Evolutionary conservation across 1,140 invertebrate species (phyloP), one percentile per base, ranked within the genome.

Genomic region (Copidosoma floridanum): DNA sequence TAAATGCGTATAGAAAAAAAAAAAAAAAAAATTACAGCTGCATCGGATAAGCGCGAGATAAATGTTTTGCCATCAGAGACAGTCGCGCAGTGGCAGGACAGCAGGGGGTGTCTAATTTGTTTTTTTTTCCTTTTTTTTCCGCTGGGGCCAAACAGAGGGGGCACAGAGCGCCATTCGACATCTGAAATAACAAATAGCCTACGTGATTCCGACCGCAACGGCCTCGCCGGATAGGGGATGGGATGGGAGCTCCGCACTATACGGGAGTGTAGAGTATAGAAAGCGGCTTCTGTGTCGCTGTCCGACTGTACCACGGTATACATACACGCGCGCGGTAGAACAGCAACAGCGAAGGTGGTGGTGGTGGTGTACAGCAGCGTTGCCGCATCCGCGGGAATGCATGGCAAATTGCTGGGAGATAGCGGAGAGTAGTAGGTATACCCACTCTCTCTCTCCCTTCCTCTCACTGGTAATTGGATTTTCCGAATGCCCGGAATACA

Each of bases 381-480:
- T 10, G 24, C 6, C 14, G 24, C n/a, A 18, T 12, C 47, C 35
- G 24, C 48, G 57, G 57, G 48, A 60, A 48, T 40, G 51, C 58
- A 54, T 60, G 50, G 58, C 51, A 53, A 60, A 60, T 60, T 54
- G 58, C 11, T 18, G 37, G 38, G 48, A 52, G 57, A 52, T 53
- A 58, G 41, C 38, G 21, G 57, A 52, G 48, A 44, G n/a, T n/a
- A n/a, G n/a, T 32, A 32, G 29, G 12, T 32, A 32, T 32, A 32
- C 12, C 6, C 29, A 8, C 6, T 32, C 29, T 32, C 29, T 32
- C 29, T 32, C 29, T 32, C 29, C 29, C 29, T 32, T 12, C 29
- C 58, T 60, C 58, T 53, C 57, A 27, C 40, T 37, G 57, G 64
- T 62, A 65, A 65, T 65, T 65, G 64, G 60, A 65, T 65, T 65